Evolutionary conservation across 2,888 invertebrate genomes (phyloP).

Genomic region (Andrena chrysosceles): DNA sequence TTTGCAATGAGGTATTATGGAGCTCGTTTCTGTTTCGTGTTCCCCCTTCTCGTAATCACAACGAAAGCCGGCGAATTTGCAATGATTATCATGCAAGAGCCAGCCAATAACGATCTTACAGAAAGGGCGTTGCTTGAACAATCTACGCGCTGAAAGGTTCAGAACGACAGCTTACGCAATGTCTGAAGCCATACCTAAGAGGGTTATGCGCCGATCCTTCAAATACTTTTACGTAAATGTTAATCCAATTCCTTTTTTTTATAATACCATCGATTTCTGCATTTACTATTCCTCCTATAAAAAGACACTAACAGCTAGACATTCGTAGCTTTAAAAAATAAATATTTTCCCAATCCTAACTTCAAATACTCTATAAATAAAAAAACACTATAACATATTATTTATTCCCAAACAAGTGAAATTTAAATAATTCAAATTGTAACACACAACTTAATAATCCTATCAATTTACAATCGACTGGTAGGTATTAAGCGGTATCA

Average conservation of each 20-base stretch:
- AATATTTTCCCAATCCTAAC: neutral
- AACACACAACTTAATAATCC: too few species aligned
- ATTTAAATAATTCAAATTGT: too few species aligned
- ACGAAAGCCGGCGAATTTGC: neutral
- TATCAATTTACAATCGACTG: too few species aligned
- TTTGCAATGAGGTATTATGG: neutral
- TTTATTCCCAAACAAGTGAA: too few species aligned
- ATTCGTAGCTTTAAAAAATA: neutral
- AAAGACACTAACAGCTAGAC: neutral
- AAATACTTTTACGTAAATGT: slow-evolving; percentile 81
- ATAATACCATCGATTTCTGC: slow-evolving; percentile 18
- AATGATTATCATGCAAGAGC: slow-evolving; percentile 11
- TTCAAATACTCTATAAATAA: too few species aligned
- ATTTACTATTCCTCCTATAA: neutral
- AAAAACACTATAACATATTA: too few species aligned
- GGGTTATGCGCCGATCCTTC: slow-evolving; percentile 71
- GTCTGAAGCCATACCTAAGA: slow-evolving; percentile 73
- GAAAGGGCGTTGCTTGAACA: slow-evolving; percentile 20
- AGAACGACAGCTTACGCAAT: slow-evolving; percentile 55
- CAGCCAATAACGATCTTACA: neutral
- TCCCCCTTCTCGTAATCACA: neutral
- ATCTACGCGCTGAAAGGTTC: slow-evolving; percentile 24
- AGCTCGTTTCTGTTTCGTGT: neutral
- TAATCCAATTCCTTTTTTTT: slow-evolving; percentile 76
- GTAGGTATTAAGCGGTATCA: too few species aligned